A percentile compares a stretch with the other conserved stretches of the same genome.
These are phyloP conservation scores for Phoenicopterus ruber DNA, from an alignment of 2,113 vertebrate species.

Conservation along the genomic window DNA sequence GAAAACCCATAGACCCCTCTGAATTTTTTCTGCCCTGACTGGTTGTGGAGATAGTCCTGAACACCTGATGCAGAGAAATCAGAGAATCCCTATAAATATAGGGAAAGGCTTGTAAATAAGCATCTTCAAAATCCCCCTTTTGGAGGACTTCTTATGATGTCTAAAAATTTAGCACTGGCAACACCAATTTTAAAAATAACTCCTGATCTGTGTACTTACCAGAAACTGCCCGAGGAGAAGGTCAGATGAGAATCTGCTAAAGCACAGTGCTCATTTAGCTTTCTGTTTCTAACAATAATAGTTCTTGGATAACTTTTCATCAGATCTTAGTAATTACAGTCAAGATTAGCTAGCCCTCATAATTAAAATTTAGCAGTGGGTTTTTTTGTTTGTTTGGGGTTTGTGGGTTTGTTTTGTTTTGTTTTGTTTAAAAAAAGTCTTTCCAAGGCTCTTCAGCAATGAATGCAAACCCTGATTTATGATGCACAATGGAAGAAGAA, in stretches of 20 bases:
- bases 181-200: background rate
- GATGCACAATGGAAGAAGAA: background rate
- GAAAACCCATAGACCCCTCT: background rate
- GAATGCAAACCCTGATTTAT: background rate
- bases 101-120: background rate
- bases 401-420: background rate
- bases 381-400: background rate
- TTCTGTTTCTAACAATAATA: background rate
- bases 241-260: background rate
- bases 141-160: background rate
- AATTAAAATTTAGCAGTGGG: background rate
- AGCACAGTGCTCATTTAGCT: background rate
- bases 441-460: background rate
- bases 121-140: background rate
- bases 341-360: background rate
- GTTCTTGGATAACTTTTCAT: background rate
- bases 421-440: background rate
- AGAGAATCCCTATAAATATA: background rate
- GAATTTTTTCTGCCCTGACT: background rate
- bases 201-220: background rate
- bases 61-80: background rate
- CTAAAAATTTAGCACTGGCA: background rate
- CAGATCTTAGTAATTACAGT: background rate
- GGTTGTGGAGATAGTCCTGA: background rate
- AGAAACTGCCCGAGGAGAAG: background rate